Evolutionary conservation across 1,140 invertebrate species (phyloP).

Genomic region (Charaxes varanes): DNA sequence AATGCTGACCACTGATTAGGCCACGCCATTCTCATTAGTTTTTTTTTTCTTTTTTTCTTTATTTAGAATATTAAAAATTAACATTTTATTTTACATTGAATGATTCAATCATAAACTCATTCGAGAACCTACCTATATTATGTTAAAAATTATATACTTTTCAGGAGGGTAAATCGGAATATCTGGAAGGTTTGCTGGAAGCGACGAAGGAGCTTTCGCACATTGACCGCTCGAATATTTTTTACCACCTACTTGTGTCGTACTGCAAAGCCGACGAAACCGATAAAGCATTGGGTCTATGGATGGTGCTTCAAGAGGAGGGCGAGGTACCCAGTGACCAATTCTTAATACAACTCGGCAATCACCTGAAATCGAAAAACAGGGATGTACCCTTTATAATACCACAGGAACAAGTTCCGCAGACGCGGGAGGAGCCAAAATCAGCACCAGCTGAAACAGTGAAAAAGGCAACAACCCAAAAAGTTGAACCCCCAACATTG

Average conservation of each 20-base stretch:
- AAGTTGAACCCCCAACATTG: conserved; percentile 19
- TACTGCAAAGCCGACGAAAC: conserved; percentile 81
- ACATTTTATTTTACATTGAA: background rate
- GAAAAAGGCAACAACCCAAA: conserved; percentile 7
- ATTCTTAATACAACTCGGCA: conserved; percentile 79
- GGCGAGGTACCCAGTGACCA: conserved; percentile 79
- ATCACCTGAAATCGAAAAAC: conserved; percentile 79
- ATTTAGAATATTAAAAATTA: background rate
- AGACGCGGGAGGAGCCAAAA: conserved; percentile 15
- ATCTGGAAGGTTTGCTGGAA: conserved; percentile 82
- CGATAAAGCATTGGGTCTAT: conserved; percentile 83
- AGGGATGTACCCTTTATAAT: conserved; percentile 81
- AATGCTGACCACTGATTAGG: no score
- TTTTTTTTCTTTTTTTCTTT: background rate
- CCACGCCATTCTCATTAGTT: no score
- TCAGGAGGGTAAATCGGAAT: conserved; percentile 78
- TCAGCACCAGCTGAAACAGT: conserved; percentile 12
- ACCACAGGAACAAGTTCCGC: conserved; percentile 30
- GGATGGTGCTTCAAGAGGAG: conserved; percentile 89
- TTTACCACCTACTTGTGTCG: conserved; percentile 80
- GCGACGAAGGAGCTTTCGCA: conserved; percentile 83
- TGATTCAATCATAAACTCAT: conserved; percentile 5
- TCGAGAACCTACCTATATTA: no score
- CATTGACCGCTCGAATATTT: conserved; percentile 84
- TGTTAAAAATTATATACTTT: conserved; percentile 16